Evolutionary conservation across 2,797 vertebrate species (phyloP), one percentile per base, ranked within the genome.

Genomic region (Lophotriccus pileatus): DNA sequence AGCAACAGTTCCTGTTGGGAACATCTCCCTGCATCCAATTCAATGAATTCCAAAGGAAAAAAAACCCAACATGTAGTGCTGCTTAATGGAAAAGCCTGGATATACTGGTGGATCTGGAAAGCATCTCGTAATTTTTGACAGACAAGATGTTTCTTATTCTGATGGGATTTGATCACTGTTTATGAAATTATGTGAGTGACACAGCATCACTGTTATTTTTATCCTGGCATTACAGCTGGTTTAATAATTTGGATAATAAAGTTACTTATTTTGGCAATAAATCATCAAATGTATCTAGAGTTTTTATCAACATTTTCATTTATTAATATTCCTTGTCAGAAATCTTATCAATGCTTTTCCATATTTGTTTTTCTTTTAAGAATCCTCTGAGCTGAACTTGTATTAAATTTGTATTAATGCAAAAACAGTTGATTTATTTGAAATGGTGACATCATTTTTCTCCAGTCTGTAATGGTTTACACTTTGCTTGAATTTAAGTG

Each of bases 101-200:
- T 95, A 52, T 63, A 79, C 86, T 96, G 91, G 89, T 91, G 87
- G 92, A 49, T 97, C 97, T 95, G 95, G 94, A 97, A 96, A 96
- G 85, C 93, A 72, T 98, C 97, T 97, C 41, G 21, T 85, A 82
- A 80, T 83, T 80, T 97, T 96, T 97, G 90, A 95, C 96, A 97
- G 95, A 94, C 64, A 94, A 93, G 88, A 72, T 89, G 64, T 84
- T 95, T 96, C 96, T 84, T 95, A 93, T 95, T 95, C 89, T 92
- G 68, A 96, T 91, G 92, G 84, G 94, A 97, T 97, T 95, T 95
- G 74, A 94, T 94, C 77, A 84, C 62, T 91, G 85, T 94, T 96
- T 96, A 87, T 90, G 73, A 93, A 84, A 93, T 90, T 56, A 79
- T 84, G 36, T 60, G 89, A 94, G 83, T 94, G 91, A 91, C 91